These are phyloP conservation scores for Lasioglossum calceatum DNA, from an alignment of 2,888 invertebrate species.

Conservation along the genomic window DNA sequence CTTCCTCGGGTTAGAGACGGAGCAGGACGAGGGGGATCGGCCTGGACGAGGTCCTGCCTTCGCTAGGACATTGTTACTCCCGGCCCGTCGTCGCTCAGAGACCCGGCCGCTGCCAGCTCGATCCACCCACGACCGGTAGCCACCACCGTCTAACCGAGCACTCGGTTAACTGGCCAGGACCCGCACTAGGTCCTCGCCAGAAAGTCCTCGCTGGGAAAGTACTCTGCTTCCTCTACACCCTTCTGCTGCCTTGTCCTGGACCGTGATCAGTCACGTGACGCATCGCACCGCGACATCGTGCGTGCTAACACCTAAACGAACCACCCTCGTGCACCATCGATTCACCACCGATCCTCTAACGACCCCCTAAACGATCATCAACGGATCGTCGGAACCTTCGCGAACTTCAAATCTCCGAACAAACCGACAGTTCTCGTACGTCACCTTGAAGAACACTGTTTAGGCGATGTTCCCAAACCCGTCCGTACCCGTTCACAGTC, in stretches of 20 bases:
- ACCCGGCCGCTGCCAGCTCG: conserved; percentile 61
- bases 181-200: conserved; percentile 42
- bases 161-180: conserved; percentile 35
- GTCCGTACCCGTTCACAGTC: conserved; percentile 6
- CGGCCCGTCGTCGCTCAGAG: conserved; percentile 61
- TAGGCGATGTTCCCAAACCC: not conserved
- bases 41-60: conserved; percentile 78
- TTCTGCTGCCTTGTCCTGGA: conserved; percentile 1
- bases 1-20: conserved; percentile 66
- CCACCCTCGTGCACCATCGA: conserved; percentile 68
- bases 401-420: not conserved
- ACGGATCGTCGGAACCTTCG: not conserved
- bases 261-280: conserved; percentile 66
- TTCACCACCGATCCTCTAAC: conserved; percentile 38
- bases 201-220: not conserved
- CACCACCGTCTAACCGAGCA: conserved; percentile 70
- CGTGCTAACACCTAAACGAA: conserved; percentile 55
- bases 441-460: not conserved
- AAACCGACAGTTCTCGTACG: not conserved
- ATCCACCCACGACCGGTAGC: conserved; percentile 61
- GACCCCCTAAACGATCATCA: not conserved
- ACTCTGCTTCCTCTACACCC: conserved; percentile 17
- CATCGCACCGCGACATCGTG: conserved; percentile 61
- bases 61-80: conserved; percentile 81
- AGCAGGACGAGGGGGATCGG: conserved; percentile 77